phyloP scores from a whole-genome alignment of 1,140 invertebrate species.

The Trachymyrmex septentrionalis region DNA sequence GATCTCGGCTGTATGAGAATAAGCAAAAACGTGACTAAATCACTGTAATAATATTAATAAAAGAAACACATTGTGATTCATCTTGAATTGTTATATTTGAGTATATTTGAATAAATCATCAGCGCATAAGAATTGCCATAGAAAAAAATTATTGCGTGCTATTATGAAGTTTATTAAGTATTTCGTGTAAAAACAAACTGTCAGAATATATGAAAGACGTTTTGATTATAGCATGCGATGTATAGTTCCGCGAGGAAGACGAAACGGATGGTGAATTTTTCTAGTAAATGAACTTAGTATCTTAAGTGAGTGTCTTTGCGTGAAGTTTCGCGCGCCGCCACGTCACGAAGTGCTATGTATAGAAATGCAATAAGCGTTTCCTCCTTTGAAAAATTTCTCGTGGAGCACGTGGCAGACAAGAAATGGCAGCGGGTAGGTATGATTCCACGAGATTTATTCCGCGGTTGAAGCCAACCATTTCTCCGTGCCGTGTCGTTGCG shows the following conservation, averaged over 20 bases:
- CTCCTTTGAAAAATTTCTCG: constrained; percentile 69
- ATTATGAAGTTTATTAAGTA: not conserved
- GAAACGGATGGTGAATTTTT: not conserved
- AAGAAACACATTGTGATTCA: not conserved
- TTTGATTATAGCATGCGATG: constrained; percentile 8
- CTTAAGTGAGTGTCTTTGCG: constrained; percentile 9
- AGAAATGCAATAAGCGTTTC: constrained; percentile 72
- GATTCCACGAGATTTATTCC: constrained; percentile 81
- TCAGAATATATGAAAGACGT: not conserved
- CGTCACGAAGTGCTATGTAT: constrained; percentile 31
- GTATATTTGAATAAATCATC: not conserved
- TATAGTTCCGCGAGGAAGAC: not conserved
- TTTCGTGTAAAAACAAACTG: not conserved
- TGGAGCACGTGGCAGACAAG: constrained; percentile 66
- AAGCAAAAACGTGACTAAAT: constrained; percentile 6
- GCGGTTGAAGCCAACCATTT: constrained; percentile 78
- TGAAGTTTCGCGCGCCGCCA: constrained; percentile 2
- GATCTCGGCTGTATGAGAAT: not conserved
- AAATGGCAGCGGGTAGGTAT: constrained; percentile 72
- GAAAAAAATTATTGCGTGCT: not conserved
- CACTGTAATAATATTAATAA: not conserved
- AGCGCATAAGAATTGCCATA: not conserved
- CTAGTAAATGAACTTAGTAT: constrained; percentile 49
- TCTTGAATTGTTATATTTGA: not conserved
- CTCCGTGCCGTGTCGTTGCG: constrained; percentile 80